Evolutionary conservation across 2,113 vertebrate genomes (phyloP), one percentile per base, ranked within the genome.

Genomic region (Corvus hawaiiensis): DNA sequence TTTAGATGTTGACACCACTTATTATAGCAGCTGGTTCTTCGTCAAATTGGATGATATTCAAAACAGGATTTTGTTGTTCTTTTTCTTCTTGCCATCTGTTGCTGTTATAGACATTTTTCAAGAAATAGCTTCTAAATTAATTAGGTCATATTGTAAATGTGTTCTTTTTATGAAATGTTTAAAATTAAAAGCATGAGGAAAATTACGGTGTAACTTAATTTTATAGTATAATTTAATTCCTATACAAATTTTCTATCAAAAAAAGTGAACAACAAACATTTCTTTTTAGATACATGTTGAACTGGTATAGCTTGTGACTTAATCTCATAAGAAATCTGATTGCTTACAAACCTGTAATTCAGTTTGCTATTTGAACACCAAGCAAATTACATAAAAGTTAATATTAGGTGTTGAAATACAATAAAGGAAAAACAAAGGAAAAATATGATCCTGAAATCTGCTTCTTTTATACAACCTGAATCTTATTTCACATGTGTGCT

Each of bases 61-160:
- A 94, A 96, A 41, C 46, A 55, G 16, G 61, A 92, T 94, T 80
- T 91, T 86, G 92, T 95, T 96, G 94, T 93, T 94, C 87, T 92
- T 96, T 95, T 96, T 64, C 86, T 81, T 91, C 90, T 79, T 81
- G 62, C 91, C 87, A 96, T 92, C 94, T 97, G 87, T 92, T 94
- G 93, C 87, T 84, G 73, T 43, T 86, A 23, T 21, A 78, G 61
- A 52, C 39, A 22, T 74, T 84, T 92, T 86, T 75, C 58, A 91
- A 94, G 85, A 90, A 91, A 76, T 33, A 74, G 28, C 15, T 92
- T 96, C 88, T 86, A 79, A 96, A 90, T 67, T 7, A 92, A 90
- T 94, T 91, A 94, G 81, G 58, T 84, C 63, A 91, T 77, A 91
- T 71, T 91, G 55, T 35, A 91, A 95, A 55, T 69, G 39, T 58